These are phyloP conservation scores for Mormoops blainvillei DNA, from an alignment of 2,113 vertebrate species.

Conservation along the genomic window DNA sequence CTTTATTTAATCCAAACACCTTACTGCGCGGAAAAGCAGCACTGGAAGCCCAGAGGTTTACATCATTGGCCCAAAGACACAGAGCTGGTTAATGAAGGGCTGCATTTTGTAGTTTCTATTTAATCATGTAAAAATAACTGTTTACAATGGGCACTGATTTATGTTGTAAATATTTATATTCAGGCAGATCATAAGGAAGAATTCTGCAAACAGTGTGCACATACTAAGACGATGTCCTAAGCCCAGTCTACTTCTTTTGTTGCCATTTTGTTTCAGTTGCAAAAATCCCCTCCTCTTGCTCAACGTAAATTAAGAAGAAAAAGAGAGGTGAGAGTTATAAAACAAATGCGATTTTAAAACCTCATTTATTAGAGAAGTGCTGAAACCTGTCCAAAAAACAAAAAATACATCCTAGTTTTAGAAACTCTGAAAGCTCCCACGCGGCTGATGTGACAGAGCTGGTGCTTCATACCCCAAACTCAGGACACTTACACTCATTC, in stretches of 20 bases:
- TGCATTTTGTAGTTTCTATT: background rate
- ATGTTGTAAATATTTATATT: background rate
- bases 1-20: background rate
- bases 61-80: background rate
- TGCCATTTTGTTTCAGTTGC: background rate
- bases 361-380: background rate
- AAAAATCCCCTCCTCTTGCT: background rate
- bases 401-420: background rate
- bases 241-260: background rate
- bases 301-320: background rate
- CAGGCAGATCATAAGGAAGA: background rate
- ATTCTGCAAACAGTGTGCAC: background rate
- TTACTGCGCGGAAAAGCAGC: background rate
- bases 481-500: background rate
- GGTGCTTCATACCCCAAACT: background rate
- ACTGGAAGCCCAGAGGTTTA: background rate
- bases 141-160: background rate
- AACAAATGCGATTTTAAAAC: background rate
- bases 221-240: background rate
- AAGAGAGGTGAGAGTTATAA: background rate
- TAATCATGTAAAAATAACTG: background rate
- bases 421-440: background rate
- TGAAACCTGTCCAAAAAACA: background rate
- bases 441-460: background rate
- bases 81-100: background rate